phyloP scores from a whole-genome alignment of 2,888 invertebrate species.

The Sphaeridia pumilis region DNA sequence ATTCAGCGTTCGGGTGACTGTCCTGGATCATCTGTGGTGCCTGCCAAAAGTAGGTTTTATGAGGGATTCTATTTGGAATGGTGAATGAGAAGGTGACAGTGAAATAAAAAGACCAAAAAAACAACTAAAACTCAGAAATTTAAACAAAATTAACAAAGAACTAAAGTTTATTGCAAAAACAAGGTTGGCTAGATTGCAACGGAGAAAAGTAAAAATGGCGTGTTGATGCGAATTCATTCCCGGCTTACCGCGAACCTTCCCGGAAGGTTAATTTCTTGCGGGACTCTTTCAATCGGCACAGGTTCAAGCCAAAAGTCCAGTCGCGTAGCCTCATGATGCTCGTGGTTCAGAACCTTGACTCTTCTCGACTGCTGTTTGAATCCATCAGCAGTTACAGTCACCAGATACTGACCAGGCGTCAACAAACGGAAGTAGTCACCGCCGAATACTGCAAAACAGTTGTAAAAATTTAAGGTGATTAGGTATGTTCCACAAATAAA shows the following conservation, averaged over 20 bases:
- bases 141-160: no score
- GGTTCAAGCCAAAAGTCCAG: conserved; percentile 47
- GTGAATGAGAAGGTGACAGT: no score
- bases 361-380: conserved; percentile 54
- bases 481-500: background rate
- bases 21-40: no score
- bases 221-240: no score
- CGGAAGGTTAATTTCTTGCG: conserved; percentile 3
- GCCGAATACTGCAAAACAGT: conserved; percentile 48
- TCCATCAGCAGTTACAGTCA: conserved; percentile 57
- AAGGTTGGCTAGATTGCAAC: no score
- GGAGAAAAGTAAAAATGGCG: no score
- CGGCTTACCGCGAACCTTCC: conserved; percentile 12
- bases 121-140: no score
- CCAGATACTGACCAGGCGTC: conserved; percentile 62
- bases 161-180: no score
- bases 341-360: conserved; percentile 48
- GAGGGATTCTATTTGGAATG: no score
- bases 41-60: no score
- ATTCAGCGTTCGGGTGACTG: no score
- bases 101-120: no score
- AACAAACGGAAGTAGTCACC: conserved; percentile 63
- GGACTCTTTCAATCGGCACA: background rate
- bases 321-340: conserved; percentile 47
- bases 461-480: background rate